Evolutionary conservation across 1,140 invertebrate genomes (phyloP).

Genomic region (Teleopsis dalmanni): DNA sequence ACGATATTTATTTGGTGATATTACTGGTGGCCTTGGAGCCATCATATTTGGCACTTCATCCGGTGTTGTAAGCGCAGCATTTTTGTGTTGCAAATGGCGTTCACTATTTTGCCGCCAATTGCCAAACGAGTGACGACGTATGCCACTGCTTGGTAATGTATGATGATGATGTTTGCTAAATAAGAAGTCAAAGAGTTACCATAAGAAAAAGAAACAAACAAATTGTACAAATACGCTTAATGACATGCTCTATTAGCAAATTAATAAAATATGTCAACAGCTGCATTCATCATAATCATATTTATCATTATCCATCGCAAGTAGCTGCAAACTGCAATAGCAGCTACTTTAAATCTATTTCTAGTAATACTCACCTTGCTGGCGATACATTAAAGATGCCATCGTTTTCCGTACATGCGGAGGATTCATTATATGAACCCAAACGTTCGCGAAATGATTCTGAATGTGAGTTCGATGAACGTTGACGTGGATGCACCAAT

Average conservation of each 20-base stretch:
- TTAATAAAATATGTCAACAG: constrained; percentile 36
- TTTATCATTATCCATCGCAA: neutral
- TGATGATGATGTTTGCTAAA: constrained; percentile 33
- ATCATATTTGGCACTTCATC: constrained; percentile 43
- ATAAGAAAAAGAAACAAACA: constrained; percentile 1
- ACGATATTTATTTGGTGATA: constrained; percentile 39
- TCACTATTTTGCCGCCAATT: constrained; percentile 33
- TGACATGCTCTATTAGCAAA: constrained; percentile 30
- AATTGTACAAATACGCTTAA: neutral
- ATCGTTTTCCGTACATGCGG: neutral
- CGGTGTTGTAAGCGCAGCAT: constrained; percentile 24
- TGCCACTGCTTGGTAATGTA: constrained; percentile 32
- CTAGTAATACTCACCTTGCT: constrained; percentile 4
- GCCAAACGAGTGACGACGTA: constrained; percentile 39
- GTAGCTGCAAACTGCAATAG: neutral
- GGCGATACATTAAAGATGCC: constrained; percentile 5
- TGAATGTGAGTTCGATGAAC: constrained; percentile 37
- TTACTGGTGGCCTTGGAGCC: constrained; percentile 33
- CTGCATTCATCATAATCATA: constrained; percentile 23
- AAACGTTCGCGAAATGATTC: constrained; percentile 39
- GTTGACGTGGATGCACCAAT: constrained; percentile 30
- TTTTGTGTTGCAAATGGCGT: constrained; percentile 19
- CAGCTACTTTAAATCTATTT: neutral
- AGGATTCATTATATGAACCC: constrained; percentile 37
- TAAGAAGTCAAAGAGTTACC: constrained; percentile 1